Conservation (phyloP, 2,113 vertebrate genomes). For the Ptilorrhoa leucosticta region DNA sequence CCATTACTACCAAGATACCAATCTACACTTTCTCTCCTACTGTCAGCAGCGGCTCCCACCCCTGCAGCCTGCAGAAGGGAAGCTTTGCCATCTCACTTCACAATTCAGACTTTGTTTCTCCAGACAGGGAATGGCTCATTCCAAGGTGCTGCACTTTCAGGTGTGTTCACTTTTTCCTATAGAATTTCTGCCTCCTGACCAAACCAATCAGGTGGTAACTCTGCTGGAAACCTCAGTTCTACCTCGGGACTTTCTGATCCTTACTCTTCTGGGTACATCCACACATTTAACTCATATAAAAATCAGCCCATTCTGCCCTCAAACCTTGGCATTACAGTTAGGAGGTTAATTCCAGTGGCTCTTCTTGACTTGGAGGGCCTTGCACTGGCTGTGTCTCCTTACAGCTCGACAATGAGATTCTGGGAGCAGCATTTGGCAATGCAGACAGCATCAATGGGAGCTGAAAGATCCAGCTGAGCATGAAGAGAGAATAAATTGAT, state of each 20-base stretch:
- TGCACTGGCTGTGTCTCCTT: neutral
- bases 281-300: fast-evolving
- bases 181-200: neutral
- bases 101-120: neutral
- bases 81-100: neutral
- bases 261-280: neutral
- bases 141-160: neutral
- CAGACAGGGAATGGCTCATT: neutral
- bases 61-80: neutral
- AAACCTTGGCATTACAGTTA: neutral
- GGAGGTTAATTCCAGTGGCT: neutral
- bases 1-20: neutral
- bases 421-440: neutral
- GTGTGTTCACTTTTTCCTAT: neutral
- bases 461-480: neutral
- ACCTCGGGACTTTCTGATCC: fast-evolving
- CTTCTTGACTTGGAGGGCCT: neutral
- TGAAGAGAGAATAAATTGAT: neutral
- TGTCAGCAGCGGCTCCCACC: neutral
- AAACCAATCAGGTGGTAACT: neutral
- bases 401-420: neutral
- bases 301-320: neutral
- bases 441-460: neutral
- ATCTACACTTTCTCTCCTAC: neutral
- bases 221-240: neutral